Conservation (phyloP, 2,113 vertebrate genomes). For the Zosterops japonicus region DNA sequence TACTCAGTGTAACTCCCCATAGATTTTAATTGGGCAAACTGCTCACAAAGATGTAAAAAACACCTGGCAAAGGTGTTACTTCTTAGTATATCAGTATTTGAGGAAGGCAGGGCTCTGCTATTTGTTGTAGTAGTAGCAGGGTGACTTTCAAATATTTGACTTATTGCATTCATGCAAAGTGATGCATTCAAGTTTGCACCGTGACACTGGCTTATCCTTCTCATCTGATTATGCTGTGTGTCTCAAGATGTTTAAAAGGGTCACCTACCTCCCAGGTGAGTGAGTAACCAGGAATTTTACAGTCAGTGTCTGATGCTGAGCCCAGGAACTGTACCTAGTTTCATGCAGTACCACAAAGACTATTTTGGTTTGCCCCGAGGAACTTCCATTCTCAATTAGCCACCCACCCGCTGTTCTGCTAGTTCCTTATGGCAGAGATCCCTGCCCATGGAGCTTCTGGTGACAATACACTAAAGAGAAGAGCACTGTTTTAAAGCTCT, state of each 20-base stretch:
- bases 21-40: background rate
- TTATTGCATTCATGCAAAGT: background rate
- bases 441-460: background rate
- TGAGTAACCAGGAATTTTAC: background rate
- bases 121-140: background rate
- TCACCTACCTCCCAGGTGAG: background rate
- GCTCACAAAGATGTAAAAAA: background rate
- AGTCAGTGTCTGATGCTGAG: background rate
- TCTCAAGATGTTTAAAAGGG: background rate
- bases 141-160: background rate
- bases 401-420: background rate
- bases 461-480: background rate
- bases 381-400: conserved; percentile 19
- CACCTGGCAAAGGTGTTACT: background rate
- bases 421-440: conserved; percentile 4
- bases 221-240: background rate
- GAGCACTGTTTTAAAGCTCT: background rate
- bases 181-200: background rate
- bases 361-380: background rate
- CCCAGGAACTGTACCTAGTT: background rate
- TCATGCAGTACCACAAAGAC: background rate
- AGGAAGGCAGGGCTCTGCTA: background rate
- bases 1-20: background rate
- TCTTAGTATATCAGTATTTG: background rate
- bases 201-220: rapidly evolving